phyloP scores from a whole-genome alignment of 2,797 vertebrate genomes.

The Brachyrhaphis roseni region DNA sequence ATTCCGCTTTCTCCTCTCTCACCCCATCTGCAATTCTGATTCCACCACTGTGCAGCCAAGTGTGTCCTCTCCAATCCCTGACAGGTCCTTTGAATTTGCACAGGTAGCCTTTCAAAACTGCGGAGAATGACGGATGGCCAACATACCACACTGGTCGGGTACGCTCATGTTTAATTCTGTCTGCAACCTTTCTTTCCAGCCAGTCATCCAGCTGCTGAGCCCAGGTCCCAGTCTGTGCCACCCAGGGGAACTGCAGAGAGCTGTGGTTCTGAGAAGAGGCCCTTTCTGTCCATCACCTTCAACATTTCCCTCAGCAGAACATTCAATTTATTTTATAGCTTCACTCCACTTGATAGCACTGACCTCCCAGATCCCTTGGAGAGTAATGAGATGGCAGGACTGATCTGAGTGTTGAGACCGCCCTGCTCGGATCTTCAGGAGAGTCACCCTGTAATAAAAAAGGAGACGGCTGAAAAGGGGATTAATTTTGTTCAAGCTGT shows the following conservation, averaged over 20 bases:
- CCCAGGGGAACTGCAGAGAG: slow-evolving; percentile 58
- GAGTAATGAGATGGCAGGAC: slow-evolving; percentile 77
- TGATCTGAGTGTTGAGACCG: slow-evolving; percentile 67
- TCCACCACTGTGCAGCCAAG: slow-evolving; percentile 68
- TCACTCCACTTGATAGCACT: slow-evolving; percentile 77
- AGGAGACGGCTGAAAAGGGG: slow-evolving; percentile 37
- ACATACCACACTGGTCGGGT: slow-evolving; percentile 58
- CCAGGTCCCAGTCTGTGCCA: slow-evolving; percentile 55
- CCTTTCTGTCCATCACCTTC: slow-evolving; percentile 79
- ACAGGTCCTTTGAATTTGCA: slow-evolving; percentile 72
- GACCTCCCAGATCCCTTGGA: slow-evolving; percentile 71
- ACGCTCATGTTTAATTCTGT: slow-evolving; percentile 83
- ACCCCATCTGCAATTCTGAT: slow-evolving; percentile 81
- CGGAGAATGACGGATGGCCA: slow-evolving; percentile 71
- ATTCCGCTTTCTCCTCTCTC: slow-evolving; percentile 40
- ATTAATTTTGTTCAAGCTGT: slow-evolving; percentile 51
- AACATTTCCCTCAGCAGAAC: slow-evolving; percentile 74
- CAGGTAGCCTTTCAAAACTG: slow-evolving; percentile 68
- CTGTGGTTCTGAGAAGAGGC: slow-evolving; percentile 51
- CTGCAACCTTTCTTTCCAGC: slow-evolving; percentile 59
- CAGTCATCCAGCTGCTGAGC: slow-evolving; percentile 63
- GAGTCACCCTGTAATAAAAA: slow-evolving; percentile 45
- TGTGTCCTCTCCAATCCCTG: slow-evolving; percentile 75
- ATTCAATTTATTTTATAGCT: slow-evolving; percentile 83
- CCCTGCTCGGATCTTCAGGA: slow-evolving; percentile 56